Evolutionary conservation across 1,140 invertebrate genomes (phyloP).

Genomic region (Achroia grisella): DNA sequence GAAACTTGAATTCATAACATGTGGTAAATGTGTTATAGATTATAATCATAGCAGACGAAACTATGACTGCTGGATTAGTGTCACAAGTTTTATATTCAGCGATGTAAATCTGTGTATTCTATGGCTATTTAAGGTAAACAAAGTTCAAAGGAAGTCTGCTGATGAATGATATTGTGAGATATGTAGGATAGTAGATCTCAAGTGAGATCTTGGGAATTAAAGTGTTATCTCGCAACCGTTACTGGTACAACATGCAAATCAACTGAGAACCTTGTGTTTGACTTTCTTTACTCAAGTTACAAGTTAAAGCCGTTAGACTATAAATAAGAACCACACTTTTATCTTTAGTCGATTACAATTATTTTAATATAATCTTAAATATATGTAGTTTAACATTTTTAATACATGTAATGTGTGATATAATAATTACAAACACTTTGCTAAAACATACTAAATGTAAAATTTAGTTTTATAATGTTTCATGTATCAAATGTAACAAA

Average conservation of each 20-base stretch:
- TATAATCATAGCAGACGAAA: neutral
- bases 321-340: no score
- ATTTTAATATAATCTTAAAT: no score
- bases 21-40: neutral
- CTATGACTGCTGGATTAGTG: conserved; percentile 9
- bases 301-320: neutral
- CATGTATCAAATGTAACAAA: no score
- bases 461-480: no score
- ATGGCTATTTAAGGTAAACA: conserved; percentile 26
- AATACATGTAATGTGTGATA: no score
- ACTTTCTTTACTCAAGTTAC: conserved; percentile 12
- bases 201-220: conserved; percentile 32
- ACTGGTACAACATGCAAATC: conserved; percentile 36
- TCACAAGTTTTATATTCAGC: conserved; percentile 20
- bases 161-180: conserved; percentile 20
- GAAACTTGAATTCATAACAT: no score
- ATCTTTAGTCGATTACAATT: no score
- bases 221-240: conserved; percentile 32
- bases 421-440: no score
- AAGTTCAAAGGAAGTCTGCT: conserved; percentile 26
- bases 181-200: conserved; percentile 29
- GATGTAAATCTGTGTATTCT: conserved; percentile 17
- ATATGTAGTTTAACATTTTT: no score
- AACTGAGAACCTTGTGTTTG: conserved; percentile 15
- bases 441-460: no score